Evolutionary conservation across 1,140 invertebrate genomes (phyloP).

Genomic region (Drosophila nikananu): DNA sequence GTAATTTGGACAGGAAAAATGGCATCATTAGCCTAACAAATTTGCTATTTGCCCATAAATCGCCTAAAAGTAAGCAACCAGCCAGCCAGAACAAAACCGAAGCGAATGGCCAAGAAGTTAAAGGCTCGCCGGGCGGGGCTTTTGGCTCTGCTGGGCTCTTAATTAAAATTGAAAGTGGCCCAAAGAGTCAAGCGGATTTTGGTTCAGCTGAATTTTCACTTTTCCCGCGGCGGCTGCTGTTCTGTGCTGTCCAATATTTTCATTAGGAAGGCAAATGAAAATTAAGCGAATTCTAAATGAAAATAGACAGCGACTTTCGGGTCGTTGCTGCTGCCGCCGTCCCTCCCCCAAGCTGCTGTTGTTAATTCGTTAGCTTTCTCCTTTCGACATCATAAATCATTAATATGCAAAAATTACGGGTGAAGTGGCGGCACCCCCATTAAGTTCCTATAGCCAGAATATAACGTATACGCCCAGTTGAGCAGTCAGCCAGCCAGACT

Average conservation of each 20-base stretch:
- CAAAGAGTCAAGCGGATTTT: conserved; percentile 36
- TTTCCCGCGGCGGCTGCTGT: conserved; percentile 23
- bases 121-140: conserved; percentile 2
- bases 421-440: conserved; percentile 22
- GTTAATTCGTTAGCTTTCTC: conserved; percentile 36
- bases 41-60: conserved; percentile 72
- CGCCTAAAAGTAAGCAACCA: conserved; percentile 55
- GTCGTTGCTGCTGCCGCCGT: conserved; percentile 7
- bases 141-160: conserved; percentile 42
- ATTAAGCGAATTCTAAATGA: conserved; percentile 74
- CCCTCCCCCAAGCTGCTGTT: not conserved
- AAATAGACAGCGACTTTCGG: conserved; percentile 66
- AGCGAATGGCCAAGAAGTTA: conserved; percentile 7
- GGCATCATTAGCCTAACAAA: conserved; percentile 79
- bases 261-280: conserved; percentile 71
- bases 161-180: conserved; percentile 77
- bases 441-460: conserved; percentile 48
- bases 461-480: conserved; percentile 75
- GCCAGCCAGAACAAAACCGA: not conserved
- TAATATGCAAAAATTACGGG: conserved; percentile 66
- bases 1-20: conserved; percentile 79
- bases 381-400: conserved; percentile 68
- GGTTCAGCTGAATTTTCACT: conserved; percentile 36
- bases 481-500: conserved; percentile 54
- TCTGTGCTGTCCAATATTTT: conserved; percentile 52